These are phyloP conservation scores for Oncorhynchus clarkii DNA, from an alignment of 2,113 vertebrate genomes.

Conservation along the genomic window DNA sequence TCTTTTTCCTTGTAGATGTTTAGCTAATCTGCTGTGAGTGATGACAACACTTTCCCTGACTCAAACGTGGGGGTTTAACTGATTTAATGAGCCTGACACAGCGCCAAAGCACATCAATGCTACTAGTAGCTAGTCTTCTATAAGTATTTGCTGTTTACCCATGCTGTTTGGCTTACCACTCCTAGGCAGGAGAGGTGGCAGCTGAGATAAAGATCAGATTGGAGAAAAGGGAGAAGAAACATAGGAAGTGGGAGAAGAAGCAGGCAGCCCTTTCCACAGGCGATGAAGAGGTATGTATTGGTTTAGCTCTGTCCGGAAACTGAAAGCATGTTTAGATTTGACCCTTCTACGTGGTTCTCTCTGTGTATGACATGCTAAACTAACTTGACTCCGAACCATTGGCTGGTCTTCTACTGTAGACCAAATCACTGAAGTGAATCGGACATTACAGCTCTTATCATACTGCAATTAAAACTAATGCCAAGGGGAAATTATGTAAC, in stretches of 20 bases:
- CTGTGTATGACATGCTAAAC: slow-evolving; percentile 71
- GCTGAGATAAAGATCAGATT: slow-evolving; percentile 81
- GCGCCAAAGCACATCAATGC: slow-evolving; percentile 8
- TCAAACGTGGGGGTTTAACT: slow-evolving; percentile 77
- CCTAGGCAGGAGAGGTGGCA: slow-evolving; percentile 80
- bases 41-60: slow-evolving; percentile 79
- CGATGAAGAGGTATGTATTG: slow-evolving; percentile 34
- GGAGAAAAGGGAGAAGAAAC: slow-evolving; percentile 89
- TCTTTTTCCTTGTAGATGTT: no score
- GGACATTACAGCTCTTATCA: slow-evolving; percentile 38
- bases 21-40: slow-evolving; percentile 70
- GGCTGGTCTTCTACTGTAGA: slow-evolving; percentile 62
- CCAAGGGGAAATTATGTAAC: not conserved
- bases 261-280: slow-evolving; percentile 32
- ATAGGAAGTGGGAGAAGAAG: slow-evolving; percentile 80
- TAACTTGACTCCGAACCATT: slow-evolving; percentile 74
- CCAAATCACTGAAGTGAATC: slow-evolving; percentile 75
- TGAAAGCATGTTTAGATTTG: slow-evolving; percentile 61
- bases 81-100: slow-evolving; percentile 99
- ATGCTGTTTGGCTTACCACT: not conserved
- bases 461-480: no score
- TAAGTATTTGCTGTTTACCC: not conserved
- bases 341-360: slow-evolving; percentile 46
- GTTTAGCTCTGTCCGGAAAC: accelerated
- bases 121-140: not conserved